Base-by-base conservation (phyloP, 2,888 invertebrate genomes). In the Nudaria mundana region DNA sequence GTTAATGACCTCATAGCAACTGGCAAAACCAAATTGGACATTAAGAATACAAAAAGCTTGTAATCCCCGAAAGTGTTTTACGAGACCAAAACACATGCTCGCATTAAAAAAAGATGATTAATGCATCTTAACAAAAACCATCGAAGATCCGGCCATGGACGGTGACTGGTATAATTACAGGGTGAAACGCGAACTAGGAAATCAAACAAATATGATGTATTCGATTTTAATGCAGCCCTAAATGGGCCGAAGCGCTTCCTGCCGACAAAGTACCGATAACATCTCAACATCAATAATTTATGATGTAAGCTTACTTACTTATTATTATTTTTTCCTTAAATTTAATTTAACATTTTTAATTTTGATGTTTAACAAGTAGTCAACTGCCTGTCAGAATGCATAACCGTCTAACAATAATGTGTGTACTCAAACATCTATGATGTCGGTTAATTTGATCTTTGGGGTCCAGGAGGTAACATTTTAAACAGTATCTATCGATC, bases 191-290 rank as follows among this genome's bases (percentile, higher is more conserved):
- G 81, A 83, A 80, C 86, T 87, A 85, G 85, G 88, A 89, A 89
- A 89, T 89, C 89, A 89, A 89, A 89, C 89, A 89, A 87, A 88
- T 87, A 89, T 89, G 89, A 89, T 89, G 87, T 86, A 89, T 89
- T 79, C 84, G 87, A 84, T 88, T 89, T 89, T 89, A 89, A 89
- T 89, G 87, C 88, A 89, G 85, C 89, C 88, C 76, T 89, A 88
- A 89, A 89, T 86, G 81, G 82, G 78, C 74, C 70, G 84, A 83
- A 81, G 84, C 83, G 86, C 82, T 88, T 87, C 88, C 88, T 85
- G 86, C 81, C 80, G 69, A 70, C 68, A 71, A 52, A 54, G 47
- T 40, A 56, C 63, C 72, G 86, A 86, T 87, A 86, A 68, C 81
- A 86, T 86, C 87, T 77, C 74, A 57, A 76, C 73, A 71, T 76